phyloP scores from a whole-genome alignment of 2,888 invertebrate genomes.

The Eristalis intricaria region DNA sequence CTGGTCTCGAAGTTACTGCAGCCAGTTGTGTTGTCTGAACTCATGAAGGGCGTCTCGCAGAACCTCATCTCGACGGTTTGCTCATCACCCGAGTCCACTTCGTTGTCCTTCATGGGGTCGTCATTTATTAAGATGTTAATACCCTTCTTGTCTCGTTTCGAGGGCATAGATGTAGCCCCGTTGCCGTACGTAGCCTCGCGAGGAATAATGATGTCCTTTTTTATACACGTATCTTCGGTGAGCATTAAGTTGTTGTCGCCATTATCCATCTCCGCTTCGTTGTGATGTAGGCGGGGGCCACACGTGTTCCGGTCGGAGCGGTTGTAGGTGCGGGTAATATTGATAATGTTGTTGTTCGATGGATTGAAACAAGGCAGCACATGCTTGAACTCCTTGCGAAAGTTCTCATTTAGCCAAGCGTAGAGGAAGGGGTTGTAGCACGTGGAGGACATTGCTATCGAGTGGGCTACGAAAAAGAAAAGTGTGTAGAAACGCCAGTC shows the following conservation, averaged over 20 bases:
- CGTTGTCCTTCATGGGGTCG: slow-evolving; percentile 75
- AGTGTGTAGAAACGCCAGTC: slow-evolving; percentile 92
- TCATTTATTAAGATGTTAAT: slow-evolving; percentile 77
- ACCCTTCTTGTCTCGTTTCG: slow-evolving; percentile 76
- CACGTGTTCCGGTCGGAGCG: slow-evolving; percentile 80
- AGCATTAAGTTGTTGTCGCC: slow-evolving; percentile 77
- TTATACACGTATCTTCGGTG: slow-evolving; percentile 78
- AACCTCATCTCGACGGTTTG: slow-evolving; percentile 79
- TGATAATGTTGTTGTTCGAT: slow-evolving; percentile 80
- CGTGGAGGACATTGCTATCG: slow-evolving; percentile 97
- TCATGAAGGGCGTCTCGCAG: slow-evolving; percentile 79
- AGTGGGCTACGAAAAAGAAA: slow-evolving; percentile 94
- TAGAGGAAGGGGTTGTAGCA: slow-evolving; percentile 98
- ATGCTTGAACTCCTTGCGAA: slow-evolving; percentile 95
- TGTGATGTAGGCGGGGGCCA: slow-evolving; percentile 77
- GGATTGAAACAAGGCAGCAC: slow-evolving; percentile 86
- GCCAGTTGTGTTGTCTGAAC: slow-evolving; percentile 79
- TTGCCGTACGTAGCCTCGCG: slow-evolving; percentile 80
- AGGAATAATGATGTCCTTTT: slow-evolving; percentile 78
- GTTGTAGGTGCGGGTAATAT: slow-evolving; percentile 78
- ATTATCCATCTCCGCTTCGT: slow-evolving; percentile 76
- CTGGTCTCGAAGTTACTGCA: slow-evolving; percentile 77
- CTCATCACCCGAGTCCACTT: slow-evolving; percentile 78
- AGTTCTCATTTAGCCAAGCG: slow-evolving; percentile 97
- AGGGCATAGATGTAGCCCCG: slow-evolving; percentile 74